These are phyloP conservation scores for Pelagia noctiluca DNA, from an alignment of 30 jellyfish, hydroid and myxozoan genomes.

Conservation along the genomic window DNA sequence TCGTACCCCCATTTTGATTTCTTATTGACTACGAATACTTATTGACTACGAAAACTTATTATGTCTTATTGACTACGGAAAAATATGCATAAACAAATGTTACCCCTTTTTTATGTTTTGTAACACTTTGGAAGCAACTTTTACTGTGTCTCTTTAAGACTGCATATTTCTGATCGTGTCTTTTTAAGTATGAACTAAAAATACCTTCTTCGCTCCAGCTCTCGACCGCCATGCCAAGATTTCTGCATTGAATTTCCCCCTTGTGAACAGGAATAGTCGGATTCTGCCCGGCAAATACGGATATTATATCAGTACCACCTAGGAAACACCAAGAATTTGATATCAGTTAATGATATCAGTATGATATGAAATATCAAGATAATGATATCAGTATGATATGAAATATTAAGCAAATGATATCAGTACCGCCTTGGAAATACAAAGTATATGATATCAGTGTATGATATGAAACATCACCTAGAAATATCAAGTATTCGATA, in stretches of 20 bases:
- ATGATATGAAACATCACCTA: not conserved
- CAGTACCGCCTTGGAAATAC: not conserved
- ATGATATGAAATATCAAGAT: too few species aligned
- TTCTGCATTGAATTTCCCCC: constrained; percentile 97
- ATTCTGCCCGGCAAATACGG: constrained; percentile 98
- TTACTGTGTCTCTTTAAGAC: too few species aligned
- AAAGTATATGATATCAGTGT: not conserved
- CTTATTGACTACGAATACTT: too few species aligned
- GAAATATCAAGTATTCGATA: too few species aligned
- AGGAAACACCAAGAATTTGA: not conserved
- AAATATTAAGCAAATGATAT: not conserved
- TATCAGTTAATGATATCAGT: not conserved
- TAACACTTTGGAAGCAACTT: too few species aligned
- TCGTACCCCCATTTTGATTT: too few species aligned
- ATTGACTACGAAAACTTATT: too few species aligned
- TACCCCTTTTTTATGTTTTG: too few species aligned
- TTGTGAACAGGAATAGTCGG: constrained; percentile 89
- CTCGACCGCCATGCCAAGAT: constrained; percentile 96
- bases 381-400: too few species aligned
- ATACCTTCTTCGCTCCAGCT: constrained; percentile 93
- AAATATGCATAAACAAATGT: too few species aligned
- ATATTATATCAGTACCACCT: constrained; percentile 99
- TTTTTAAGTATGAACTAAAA: not conserved
- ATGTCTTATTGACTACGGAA: too few species aligned
- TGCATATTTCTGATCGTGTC: not conserved